These are phyloP conservation scores for Syngnathus floridae DNA, from an alignment of 2,113 vertebrate genomes.

Conservation along the genomic window DNA sequence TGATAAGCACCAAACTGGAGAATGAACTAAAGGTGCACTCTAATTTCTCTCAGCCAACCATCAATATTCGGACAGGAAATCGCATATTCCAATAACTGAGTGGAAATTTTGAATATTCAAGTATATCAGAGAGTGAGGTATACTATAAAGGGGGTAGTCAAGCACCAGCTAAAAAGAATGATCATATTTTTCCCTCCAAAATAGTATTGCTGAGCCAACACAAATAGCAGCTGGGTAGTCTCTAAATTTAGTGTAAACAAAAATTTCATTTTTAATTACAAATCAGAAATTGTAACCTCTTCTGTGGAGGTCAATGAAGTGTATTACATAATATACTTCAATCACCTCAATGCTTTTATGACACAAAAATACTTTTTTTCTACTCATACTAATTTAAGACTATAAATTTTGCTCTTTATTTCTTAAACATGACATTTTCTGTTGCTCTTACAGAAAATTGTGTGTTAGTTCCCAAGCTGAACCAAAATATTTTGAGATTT, in stretches of 20 bases:
- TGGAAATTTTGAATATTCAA: not conserved
- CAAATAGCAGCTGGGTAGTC: too few species aligned
- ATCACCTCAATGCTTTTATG: too few species aligned
- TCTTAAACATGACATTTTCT: not conserved
- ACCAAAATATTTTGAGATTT: not conserved
- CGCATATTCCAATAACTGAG: not conserved
- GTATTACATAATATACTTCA: too few species aligned
- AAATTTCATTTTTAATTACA: too few species aligned
- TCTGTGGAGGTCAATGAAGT: too few species aligned
- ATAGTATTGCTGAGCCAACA: too few species aligned
- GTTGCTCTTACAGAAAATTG: not conserved
- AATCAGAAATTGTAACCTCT: too few species aligned
- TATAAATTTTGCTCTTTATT: too few species aligned
- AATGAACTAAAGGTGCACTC: not conserved
- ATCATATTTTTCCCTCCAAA: too few species aligned
- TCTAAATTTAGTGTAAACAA: too few species aligned
- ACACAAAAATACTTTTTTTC: too few species aligned
- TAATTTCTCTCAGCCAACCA: not conserved
- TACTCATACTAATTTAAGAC: too few species aligned
- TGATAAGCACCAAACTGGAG: not conserved
- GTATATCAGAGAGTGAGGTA: not conserved
- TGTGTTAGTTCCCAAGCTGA: not conserved
- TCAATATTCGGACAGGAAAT: not conserved
- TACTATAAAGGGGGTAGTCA: not conserved
- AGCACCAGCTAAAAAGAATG: not conserved